phyloP scores from a whole-genome alignment of 2,797 vertebrate genomes.

The Anomalospiza imberbis region DNA sequence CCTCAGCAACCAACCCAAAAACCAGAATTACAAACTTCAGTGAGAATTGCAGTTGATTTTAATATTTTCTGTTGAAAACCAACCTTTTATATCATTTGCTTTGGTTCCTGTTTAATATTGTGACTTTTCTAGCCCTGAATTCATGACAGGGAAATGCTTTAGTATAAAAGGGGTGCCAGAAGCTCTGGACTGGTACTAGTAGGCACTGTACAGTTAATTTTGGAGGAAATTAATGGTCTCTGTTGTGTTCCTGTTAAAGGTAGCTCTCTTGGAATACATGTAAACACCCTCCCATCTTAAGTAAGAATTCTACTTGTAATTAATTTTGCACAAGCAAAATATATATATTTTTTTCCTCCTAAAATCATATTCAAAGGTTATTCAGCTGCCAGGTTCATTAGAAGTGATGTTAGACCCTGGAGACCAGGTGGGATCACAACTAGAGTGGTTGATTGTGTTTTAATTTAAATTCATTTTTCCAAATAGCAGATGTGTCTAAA shows the following conservation, averaged over 20 bases:
- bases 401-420: neutral
- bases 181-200: neutral
- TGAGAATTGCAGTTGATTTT: neutral
- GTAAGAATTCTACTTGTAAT: neutral
- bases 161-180: neutral
- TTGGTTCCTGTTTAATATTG: neutral
- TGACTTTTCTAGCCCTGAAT: neutral
- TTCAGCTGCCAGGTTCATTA: slow-evolving; percentile 1
- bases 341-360: neutral
- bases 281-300: neutral
- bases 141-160: neutral
- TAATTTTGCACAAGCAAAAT: neutral
- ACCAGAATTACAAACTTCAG: neutral
- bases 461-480: slow-evolving; percentile 17
- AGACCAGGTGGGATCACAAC: neutral
- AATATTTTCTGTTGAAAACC: neutral
- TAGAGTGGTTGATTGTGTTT: neutral
- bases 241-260: neutral
- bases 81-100: neutral
- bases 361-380: neutral
- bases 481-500: neutral
- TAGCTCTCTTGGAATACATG: neutral
- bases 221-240: neutral
- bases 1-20: neutral
- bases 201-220: neutral